These are phyloP conservation scores for Holocentrus rufus DNA, from an alignment of 2,797 vertebrate species.

Conservation along the genomic window DNA sequence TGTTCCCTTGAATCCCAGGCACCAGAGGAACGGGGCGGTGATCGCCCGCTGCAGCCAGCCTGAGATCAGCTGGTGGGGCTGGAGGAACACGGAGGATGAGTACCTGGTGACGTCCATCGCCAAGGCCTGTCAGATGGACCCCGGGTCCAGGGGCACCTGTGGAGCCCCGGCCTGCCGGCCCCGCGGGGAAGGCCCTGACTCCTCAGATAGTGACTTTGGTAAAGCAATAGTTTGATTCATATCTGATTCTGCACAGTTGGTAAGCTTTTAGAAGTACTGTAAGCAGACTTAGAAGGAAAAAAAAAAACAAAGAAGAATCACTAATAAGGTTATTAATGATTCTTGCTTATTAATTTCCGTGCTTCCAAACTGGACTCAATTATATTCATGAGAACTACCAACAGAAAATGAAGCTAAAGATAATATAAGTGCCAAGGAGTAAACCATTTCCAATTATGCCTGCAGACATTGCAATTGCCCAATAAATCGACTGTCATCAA, in stretches of 20 bases:
- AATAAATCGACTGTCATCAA: conserved; percentile 13
- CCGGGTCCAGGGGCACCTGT: conserved; percentile 73
- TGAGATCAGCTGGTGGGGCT: conserved; percentile 99
- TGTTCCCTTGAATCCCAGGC: conserved; percentile 76
- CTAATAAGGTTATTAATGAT: too few species aligned
- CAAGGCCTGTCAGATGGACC: conserved; percentile 94
- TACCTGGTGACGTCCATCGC: conserved; percentile 97
- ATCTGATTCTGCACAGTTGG: background rate
- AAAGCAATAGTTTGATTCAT: conserved; percentile 52
- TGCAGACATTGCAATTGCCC: background rate
- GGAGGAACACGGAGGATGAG: conserved; percentile 97
- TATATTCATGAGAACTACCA: conserved; percentile 14
- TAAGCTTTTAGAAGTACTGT: background rate
- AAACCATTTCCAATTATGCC: conserved; percentile 41
- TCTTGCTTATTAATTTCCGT: conserved; percentile 9
- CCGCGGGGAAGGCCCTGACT: conserved; percentile 84
- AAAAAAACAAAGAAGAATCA: too few species aligned
- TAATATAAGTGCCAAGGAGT: conserved; percentile 11
- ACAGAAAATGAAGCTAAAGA: conserved; percentile 37
- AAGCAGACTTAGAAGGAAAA: too few species aligned
- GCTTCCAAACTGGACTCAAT: conserved; percentile 23
- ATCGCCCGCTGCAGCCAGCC: conserved; percentile 98
- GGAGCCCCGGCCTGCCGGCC: conserved; percentile 58
- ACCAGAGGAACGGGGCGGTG: conserved; percentile 92
- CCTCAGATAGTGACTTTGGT: conserved; percentile 93